Conservation (phyloP, 2,113 vertebrate genomes). For the Brienomyrus longianalis region DNA sequence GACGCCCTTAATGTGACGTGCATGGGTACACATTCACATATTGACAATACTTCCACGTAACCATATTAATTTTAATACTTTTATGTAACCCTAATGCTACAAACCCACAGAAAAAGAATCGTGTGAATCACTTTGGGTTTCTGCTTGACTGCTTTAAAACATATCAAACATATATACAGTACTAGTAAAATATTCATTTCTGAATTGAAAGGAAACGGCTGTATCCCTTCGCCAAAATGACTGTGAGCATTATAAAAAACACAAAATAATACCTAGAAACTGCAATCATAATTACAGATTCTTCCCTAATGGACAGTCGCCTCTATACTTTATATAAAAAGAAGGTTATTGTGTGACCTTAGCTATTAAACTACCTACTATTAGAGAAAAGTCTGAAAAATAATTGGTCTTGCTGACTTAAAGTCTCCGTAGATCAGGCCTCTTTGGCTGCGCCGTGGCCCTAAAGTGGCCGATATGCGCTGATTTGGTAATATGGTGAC, state of each 20-base stretch:
- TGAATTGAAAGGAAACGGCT: neutral
- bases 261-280: neutral
- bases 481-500: neutral
- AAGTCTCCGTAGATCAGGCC: neutral
- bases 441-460: neutral
- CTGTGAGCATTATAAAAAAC: neutral
- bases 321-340: neutral
- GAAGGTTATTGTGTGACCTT: neutral
- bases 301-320: neutral
- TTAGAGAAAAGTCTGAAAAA: neutral
- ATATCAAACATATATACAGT: neutral
- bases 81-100: neutral
- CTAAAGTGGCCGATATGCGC: neutral
- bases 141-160: neutral
- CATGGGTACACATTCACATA: neutral
- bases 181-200: neutral
- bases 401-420: neutral
- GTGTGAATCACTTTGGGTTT: neutral
- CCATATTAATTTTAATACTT: neutral
- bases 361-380: neutral
- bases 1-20: neutral
- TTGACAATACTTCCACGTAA: neutral
- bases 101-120: neutral
- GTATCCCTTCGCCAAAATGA: neutral
- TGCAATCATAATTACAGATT: neutral